Base-by-base conservation (phyloP, 2,797 vertebrate species). In the Falco peregrinus region DNA sequence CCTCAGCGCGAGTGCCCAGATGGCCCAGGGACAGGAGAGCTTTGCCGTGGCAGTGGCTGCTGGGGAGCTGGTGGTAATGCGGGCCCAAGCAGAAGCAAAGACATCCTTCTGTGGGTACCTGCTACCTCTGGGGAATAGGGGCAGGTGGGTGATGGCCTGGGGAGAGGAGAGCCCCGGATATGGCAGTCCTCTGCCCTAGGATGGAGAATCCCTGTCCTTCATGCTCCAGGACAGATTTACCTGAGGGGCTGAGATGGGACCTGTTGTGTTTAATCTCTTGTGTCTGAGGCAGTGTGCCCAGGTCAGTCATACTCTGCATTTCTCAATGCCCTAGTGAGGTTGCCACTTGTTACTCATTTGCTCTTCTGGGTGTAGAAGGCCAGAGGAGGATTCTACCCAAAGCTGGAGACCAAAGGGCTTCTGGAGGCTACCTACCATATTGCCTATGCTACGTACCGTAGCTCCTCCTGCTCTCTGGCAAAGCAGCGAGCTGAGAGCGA, bases 1-100 rank as follows among this genome's bases (percentile, higher is more conserved):
- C 35, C 41, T 50, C 3, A 0, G 3, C 5, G 13, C 2, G 0
- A 67, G 39, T 21, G 25, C 13, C n/a, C 5, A 2, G 37, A n/a
- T 79, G 74, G 25, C 13, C 53, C 9, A 3, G 43, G 22, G 31
- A 20, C 59, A 70, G 53, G 28, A 54, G 17, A 31, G 9, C 11
- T 56, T 31, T 47, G 47, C 39, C 2, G 2, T 11, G 19, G 13
- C 8, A 9, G 19, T 43, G 39, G 33, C 50, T 1, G 2, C 50
- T 41, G 43, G 26, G 53, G 43, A 67, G 57, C 39, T 47, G 53
- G 31, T 4, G 2, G 35, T 31, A 28, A 19, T 51, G 22, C 1
- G 2, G 37, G 29, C 8, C 51, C 56, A 45, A 54, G 19, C 1
- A 2, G 28, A 74, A 41, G 31, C 28, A 78, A 73, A 79, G 33